Percentiles rank a stretch among this genome's conserved stretches.
Conservation (phyloP, 2,888 invertebrate species). For the Microdon myrmicae region DNA sequence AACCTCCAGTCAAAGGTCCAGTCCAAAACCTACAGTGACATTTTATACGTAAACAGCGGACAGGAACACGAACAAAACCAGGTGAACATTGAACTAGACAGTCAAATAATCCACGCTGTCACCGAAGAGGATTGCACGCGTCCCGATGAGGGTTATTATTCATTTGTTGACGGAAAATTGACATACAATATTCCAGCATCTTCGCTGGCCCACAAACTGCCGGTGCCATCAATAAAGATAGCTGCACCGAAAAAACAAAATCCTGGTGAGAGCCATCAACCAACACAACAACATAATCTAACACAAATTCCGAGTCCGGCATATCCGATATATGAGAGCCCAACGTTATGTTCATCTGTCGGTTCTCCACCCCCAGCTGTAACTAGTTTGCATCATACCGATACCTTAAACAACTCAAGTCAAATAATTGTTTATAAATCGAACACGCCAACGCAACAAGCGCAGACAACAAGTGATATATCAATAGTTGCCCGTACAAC, state of each 20-base stretch:
- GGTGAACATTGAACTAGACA: constrained; percentile 35
- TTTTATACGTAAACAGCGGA: constrained; percentile 67
- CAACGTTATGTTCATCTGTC: constrained; percentile 66
- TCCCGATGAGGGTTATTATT: constrained; percentile 53
- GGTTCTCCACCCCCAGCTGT: constrained; percentile 58
- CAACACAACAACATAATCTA: constrained; percentile 57
- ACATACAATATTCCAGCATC: constrained; percentile 49
- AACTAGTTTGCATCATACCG: constrained; percentile 57
- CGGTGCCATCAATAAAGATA: constrained; percentile 34
- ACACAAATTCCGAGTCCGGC: constrained; percentile 79
- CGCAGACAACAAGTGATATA: constrained; percentile 35
- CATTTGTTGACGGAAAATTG: constrained; percentile 55
- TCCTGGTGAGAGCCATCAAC: constrained; percentile 25
- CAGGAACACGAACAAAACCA: constrained; percentile 58
- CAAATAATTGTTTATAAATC: constrained; percentile 65
- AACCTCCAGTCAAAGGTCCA: constrained; percentile 79
- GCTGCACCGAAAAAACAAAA: constrained; percentile 44
- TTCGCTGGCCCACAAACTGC: constrained; percentile 21
- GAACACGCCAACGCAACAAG: constrained; percentile 50
- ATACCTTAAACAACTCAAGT: constrained; percentile 57
- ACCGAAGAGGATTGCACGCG: constrained; percentile 25
- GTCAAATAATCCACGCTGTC: constrained; percentile 29
- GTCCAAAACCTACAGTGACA: constrained; percentile 80
- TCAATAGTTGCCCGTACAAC: constrained; percentile 18
- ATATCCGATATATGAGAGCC: constrained; percentile 87